These are phyloP conservation scores for Coreius guichenoti DNA, from an alignment of 2,797 vertebrate species.

Conservation along the genomic window DNA sequence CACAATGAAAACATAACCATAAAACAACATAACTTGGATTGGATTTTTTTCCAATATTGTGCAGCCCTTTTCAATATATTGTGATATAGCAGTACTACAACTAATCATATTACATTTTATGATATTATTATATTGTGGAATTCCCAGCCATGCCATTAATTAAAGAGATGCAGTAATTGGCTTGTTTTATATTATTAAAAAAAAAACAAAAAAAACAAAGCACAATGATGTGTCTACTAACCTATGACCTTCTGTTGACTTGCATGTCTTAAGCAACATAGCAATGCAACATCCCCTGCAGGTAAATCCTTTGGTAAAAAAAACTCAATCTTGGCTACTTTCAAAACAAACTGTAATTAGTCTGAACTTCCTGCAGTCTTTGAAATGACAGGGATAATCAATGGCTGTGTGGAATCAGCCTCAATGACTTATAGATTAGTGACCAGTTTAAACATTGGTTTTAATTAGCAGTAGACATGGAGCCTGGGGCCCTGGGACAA, in stretches of 20 bases:
- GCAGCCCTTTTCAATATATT: too few relatives aligned
- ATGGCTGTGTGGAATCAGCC: slow-evolving; percentile 68
- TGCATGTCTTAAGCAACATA: not conserved
- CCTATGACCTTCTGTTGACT: not conserved
- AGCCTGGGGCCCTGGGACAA: slow-evolving; percentile 54
- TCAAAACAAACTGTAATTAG: slow-evolving; percentile 71
- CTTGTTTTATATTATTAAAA: too few relatives aligned
- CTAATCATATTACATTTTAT: too few relatives aligned
- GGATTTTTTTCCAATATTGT: too few relatives aligned
- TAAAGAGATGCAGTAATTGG: too few relatives aligned
- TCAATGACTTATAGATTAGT: slow-evolving; percentile 76
- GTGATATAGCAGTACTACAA: too few relatives aligned
- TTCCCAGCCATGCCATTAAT: too few relatives aligned
- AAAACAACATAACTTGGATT: too few relatives aligned
- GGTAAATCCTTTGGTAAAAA: not conserved
- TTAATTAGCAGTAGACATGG: slow-evolving; percentile 72
- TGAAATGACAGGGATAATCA: slow-evolving; percentile 70
- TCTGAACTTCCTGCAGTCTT: slow-evolving; percentile 68
- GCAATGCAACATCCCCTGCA: not conserved
- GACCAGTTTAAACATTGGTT: slow-evolving; percentile 74
- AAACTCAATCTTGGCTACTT: slow-evolving; percentile 25
- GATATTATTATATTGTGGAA: too few relatives aligned
- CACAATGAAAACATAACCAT: too few relatives aligned
- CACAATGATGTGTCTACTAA: not conserved
- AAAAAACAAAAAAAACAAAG: too few relatives aligned